These are phyloP conservation scores for Thymallus thymallus DNA, from an alignment of 2,113 vertebrate species.

Conservation along the genomic window DNA sequence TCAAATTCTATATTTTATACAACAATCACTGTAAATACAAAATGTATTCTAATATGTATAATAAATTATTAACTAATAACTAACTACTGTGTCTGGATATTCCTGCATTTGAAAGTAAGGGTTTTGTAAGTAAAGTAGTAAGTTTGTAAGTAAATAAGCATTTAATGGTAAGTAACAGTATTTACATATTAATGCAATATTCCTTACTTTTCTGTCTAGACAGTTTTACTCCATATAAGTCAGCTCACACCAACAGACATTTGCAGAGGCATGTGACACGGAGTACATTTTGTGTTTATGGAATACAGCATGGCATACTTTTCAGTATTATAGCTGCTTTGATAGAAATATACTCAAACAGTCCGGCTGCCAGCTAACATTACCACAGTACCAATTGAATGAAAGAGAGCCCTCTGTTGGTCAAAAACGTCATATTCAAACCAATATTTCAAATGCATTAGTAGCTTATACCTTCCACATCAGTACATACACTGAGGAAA, in stretches of 20 bases:
- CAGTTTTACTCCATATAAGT: too few species aligned
- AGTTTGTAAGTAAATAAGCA: not conserved
- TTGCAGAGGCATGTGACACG: too few species aligned
- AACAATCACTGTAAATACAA: constrained; percentile 44
- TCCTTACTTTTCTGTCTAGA: too few species aligned
- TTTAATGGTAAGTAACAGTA: not conserved
- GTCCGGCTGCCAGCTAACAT: not conserved
- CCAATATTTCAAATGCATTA: not conserved
- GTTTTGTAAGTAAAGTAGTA: not conserved
- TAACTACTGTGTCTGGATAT: not conserved
- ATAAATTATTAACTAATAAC: constrained; percentile 8
- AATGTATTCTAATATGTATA: constrained; percentile 26
- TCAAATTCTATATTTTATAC: constrained; percentile 20
- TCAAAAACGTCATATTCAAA: not conserved
- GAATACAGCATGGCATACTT: too few species aligned
- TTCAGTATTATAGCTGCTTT: too few species aligned
- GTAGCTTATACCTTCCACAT: too few species aligned
- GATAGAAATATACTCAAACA: too few species aligned
- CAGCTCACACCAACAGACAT: too few species aligned
- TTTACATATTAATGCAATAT: too few species aligned
- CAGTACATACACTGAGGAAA: too few species aligned
- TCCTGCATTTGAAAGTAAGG: not conserved
- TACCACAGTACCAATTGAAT: not conserved
- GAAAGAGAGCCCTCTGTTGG: not conserved
- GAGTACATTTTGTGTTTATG: too few species aligned